These are phyloP conservation scores for Pseudonaja textilis DNA, from an alignment of 2,113 vertebrate genomes.

Conservation along the genomic window DNA sequence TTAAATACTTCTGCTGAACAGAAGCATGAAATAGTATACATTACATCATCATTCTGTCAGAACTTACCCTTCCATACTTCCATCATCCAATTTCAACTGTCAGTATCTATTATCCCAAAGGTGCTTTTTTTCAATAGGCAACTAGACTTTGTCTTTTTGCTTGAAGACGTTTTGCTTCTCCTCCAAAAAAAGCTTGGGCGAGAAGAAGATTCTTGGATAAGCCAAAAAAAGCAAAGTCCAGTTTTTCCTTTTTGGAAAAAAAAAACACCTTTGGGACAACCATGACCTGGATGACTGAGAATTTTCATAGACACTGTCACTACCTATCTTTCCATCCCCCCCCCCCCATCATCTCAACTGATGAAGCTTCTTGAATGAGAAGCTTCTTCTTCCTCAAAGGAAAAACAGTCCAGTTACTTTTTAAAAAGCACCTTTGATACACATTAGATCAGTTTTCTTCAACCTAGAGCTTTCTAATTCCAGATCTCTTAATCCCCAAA, in stretches of 20 bases:
- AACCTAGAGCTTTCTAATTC: not conserved
- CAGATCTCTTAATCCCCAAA: not conserved
- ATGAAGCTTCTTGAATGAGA: not conserved
- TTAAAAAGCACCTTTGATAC: not conserved
- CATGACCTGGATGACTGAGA: not conserved
- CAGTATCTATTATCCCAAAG: not conserved
- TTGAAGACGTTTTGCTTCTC: not conserved
- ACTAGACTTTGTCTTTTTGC: not conserved
- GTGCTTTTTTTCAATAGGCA: not conserved
- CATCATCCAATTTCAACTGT: not conserved
- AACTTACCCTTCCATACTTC: not conserved
- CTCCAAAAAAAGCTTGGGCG: not conserved
- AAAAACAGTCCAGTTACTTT: not conserved
- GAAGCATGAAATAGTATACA: not conserved
- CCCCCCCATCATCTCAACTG: not conserved
- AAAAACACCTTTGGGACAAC: too few relatives aligned
- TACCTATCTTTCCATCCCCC: not conserved
- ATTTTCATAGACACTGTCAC: not conserved
- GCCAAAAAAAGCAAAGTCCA: not conserved
- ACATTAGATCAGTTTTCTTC: not conserved
- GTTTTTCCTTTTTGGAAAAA: too few relatives aligned
- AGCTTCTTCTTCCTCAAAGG: not conserved
- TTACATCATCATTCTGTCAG: not conserved
- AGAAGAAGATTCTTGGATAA: not conserved
- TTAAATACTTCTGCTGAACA: not conserved